phyloP scores from a whole-genome alignment of 2,888 invertebrate genomes.

The Mesoligia furuncula region DNA sequence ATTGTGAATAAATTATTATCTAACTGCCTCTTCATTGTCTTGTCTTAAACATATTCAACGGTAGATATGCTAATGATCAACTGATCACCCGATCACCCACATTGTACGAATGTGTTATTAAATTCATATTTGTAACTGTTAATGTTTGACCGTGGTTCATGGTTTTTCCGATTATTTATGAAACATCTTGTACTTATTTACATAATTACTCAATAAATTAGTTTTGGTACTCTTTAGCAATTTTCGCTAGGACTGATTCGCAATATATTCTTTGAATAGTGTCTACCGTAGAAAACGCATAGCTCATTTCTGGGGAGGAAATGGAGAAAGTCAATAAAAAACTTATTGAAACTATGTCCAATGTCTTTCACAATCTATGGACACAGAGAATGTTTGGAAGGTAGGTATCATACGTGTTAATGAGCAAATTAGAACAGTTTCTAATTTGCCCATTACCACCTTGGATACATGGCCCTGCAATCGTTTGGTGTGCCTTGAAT shows the following conservation, averaged over 20 bases:
- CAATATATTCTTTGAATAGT: neutral
- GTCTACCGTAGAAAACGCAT: neutral
- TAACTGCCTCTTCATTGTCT: slow-evolving; percentile 74
- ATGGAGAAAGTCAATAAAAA: slow-evolving; percentile 1
- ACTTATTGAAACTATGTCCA: neutral
- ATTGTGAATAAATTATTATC: slow-evolving; percentile 68
- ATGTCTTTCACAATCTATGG: slow-evolving; percentile 15
- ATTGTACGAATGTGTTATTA: slow-evolving; percentile 58
- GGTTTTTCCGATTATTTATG: slow-evolving; percentile 38
- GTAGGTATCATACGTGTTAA: slow-evolving; percentile 10
- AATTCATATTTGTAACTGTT: slow-evolving; percentile 56
- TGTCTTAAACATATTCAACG: slow-evolving; percentile 72
- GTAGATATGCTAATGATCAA: slow-evolving; percentile 74
- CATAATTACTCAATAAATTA: slow-evolving; percentile 44
- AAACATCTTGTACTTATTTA: slow-evolving; percentile 40
- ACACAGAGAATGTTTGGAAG: slow-evolving; percentile 1
- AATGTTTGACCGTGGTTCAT: slow-evolving; percentile 55
- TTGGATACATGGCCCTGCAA: slow-evolving; percentile 58
- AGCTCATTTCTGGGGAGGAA: neutral
- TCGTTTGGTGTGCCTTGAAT: slow-evolving; percentile 72
- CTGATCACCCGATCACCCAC: slow-evolving; percentile 71
- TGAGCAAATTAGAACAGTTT: slow-evolving; percentile 37
- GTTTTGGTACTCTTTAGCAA: neutral
- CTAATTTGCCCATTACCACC: slow-evolving; percentile 76
- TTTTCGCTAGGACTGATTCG: neutral